Base-by-base conservation (phyloP, 2,797 vertebrate genomes). In the Urocyon cinereoargenteus region DNA sequence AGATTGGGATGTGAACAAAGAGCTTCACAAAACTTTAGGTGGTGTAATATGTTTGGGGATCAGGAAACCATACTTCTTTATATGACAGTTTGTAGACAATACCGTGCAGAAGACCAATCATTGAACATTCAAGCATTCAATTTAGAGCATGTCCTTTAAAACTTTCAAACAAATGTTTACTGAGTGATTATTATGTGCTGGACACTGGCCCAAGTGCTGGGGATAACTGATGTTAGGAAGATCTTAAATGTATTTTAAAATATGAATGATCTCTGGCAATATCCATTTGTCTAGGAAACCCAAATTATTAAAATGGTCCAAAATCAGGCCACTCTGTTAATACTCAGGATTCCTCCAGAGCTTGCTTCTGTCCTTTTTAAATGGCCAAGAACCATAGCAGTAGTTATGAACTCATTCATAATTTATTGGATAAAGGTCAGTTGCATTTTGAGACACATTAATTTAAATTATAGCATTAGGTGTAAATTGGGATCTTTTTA, bases 381-480 rank as follows among this genome's bases (percentile, higher is more conserved):
- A 75, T 95, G 49, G 18, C 21, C 28, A 28, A 0, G 28, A 55
- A 8, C 28, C 34, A 11, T 6, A 62, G 36, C 36, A 61, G 31
- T 51, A 18, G 14, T 55, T 89, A 49, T 61, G 28, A 91, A 77
- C 11, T 28, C 64, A 86, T 95, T 86, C n/a, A 86, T 82, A 91
- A 94, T 94, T 94, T 96, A 93, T 53, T 73, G 6, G 36, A 34
- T 49, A 61, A 86, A 87, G 18, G 51, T 79, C 45, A 91, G 9
- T 68, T 96, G 19, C 26, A 86, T 88, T 95, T 88, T 96, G 89
- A 85, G 45, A 91, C 1, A 45, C 9, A 82, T 87, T 95, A 66
- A 79, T 81, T 95, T 95, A 96, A 86, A 92, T 91, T n/a, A 31
- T 49, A 86, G 4, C 19, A 73, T 94, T 89, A 57, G 2, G 4